Evolutionary conservation across 2,888 invertebrate genomes (phyloP), one percentile per base, ranked within the genome.

Genomic region (Microplitis manilae): DNA sequence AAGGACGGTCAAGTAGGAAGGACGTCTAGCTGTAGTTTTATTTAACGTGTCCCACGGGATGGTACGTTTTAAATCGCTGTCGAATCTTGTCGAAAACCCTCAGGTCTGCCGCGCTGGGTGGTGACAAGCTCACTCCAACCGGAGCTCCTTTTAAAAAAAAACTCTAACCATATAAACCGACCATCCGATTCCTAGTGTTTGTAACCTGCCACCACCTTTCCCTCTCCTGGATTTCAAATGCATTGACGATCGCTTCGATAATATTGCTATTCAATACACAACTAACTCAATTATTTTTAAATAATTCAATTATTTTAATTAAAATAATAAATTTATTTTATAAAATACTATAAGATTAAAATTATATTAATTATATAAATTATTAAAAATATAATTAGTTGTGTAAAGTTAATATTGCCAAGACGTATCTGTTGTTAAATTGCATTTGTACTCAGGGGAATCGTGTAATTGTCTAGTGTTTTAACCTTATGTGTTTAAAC

Each of bases 391-490:
- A 17, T 0, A 50, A 8, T 50, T 50, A 50, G 9, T 50, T 50
- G 50, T 50, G 50, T 13, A 2, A 50, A 13, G 50, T 8, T 8
- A 50, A 13, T 50, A 50, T 50, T 50, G 50, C 50, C 8, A 50
- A 50, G 50, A 50, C 50, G 50, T 13, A 50, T 8, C 50, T 30
- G 30, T 30, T 30, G 50, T 50, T 13, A 13, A 5, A 8, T 50
- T 50, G 50, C 8, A 50, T 50, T 83, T 85, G 88, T 86, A 81
- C 88, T 89, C 88, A 88, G 86, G 87, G 90, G 90, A 89, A 91
- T 91, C 91, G 91, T 96, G 96, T 96, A 95, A 95, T 94, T 95
- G 95, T 95, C 95, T 95, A 94, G 94, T 94, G 94, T 94, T 94
- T 92, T 93, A 94, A 94, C 95, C 93, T 93, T 94, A 95, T 96